These are phyloP conservation scores for Allacma fusca DNA, from an alignment of 2,888 invertebrate species.

Conservation along the genomic window DNA sequence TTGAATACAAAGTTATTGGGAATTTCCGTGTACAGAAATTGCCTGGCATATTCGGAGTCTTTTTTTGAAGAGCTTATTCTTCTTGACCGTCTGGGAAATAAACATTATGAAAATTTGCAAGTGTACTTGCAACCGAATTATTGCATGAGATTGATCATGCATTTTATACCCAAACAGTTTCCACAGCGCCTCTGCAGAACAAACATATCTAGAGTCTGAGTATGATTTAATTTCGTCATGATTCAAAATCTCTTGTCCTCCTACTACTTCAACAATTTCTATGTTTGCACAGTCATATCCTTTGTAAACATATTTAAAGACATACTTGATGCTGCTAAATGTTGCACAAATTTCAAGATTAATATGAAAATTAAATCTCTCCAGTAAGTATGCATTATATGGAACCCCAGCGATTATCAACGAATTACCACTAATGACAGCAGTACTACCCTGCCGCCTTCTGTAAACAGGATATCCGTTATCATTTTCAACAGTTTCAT, in stretches of 20 bases:
- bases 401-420: conserved; percentile 18
- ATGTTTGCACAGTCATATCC: not conserved
- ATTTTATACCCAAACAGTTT: conserved; percentile 61
- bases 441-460: not conserved
- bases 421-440: not conserved
- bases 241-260: too few relatives aligned
- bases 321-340: not conserved
- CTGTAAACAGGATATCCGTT: conserved; percentile 23
- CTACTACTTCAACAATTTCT: too few relatives aligned
- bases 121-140: conserved; percentile 63
- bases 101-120: conserved; percentile 61
- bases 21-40: too few relatives aligned
- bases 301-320: not conserved
- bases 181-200: too few relatives aligned
- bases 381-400: not conserved
- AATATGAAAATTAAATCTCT: not conserved
- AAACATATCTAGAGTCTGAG: too few relatives aligned
- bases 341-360: not conserved
- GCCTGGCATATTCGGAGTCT: too few relatives aligned
- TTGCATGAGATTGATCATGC: conserved; percentile 62
- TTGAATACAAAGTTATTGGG: too few relatives aligned
- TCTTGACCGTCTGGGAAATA: conserved; percentile 43
- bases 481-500: not conserved
- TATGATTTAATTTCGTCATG: conserved; percentile 62
- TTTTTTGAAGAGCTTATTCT: too few relatives aligned